These are phyloP conservation scores for Centroberyx gerrardi DNA, from an alignment of 2,797 vertebrate species.

Conservation along the genomic window DNA sequence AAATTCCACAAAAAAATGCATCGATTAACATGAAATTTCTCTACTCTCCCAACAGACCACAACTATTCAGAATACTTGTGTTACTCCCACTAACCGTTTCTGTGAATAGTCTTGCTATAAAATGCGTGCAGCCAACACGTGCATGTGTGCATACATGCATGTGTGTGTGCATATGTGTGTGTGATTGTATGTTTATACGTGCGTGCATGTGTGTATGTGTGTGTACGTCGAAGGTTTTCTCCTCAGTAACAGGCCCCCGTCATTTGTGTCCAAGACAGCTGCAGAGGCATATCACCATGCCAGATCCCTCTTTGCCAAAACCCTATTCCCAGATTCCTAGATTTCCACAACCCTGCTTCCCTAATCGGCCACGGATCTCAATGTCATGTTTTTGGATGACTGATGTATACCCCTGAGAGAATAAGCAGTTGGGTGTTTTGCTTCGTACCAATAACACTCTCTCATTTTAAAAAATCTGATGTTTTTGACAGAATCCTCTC, in stretches of 20 bases:
- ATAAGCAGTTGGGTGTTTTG: slow-evolving; percentile 57
- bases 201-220: slow-evolving; percentile 24
- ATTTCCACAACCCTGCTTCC: slow-evolving; percentile 76
- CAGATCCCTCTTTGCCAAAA: slow-evolving; percentile 67
- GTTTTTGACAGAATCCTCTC: slow-evolving; percentile 57
- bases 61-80: slow-evolving; percentile 13
- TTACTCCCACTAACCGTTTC: not conserved
- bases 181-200: not conserved
- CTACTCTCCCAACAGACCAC: not conserved
- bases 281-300: slow-evolving; percentile 61
- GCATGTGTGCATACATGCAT: not conserved
- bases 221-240: slow-evolving; percentile 53
- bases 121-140: not conserved
- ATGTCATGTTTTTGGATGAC: slow-evolving; percentile 73
- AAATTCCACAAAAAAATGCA: slow-evolving; percentile 2
- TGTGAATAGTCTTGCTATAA: not conserved
- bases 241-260: slow-evolving; percentile 64
- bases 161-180: not conserved
- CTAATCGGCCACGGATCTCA: slow-evolving; percentile 75
- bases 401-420: slow-evolving; percentile 59
- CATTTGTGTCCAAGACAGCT: slow-evolving; percentile 74
- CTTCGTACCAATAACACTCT: slow-evolving; percentile 50
- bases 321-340: slow-evolving; percentile 80
- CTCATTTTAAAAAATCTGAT: slow-evolving; percentile 35
- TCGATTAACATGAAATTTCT: slow-evolving; percentile 8